Percentiles rank a stretch among this genome's conserved stretches.
Conservation (phyloP, 1,140 invertebrate genomes). For the Pogonomyrmex barbatus region DNA sequence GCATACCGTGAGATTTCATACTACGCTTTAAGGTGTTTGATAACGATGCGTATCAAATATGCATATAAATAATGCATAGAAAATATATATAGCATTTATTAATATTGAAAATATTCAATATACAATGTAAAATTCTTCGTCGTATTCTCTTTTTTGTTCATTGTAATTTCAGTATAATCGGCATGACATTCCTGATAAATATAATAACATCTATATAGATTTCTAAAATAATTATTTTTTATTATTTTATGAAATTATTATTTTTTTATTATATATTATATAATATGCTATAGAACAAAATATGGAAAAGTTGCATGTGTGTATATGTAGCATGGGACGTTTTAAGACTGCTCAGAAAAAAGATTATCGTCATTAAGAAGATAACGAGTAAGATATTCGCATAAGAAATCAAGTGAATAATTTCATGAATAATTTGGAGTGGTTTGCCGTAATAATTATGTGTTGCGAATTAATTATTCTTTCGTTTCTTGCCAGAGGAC, state of each 20-base stretch:
- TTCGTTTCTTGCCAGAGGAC: constrained; percentile 56
- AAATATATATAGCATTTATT: neutral
- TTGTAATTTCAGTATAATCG: neutral
- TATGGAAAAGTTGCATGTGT: neutral
- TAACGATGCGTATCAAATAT: neutral
- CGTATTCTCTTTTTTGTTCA: neutral
- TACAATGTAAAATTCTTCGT: neutral
- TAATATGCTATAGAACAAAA: neutral
- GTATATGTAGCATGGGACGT: neutral
- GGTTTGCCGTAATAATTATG: constrained; percentile 24
- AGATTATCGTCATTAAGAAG: neutral
- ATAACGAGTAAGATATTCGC: neutral
- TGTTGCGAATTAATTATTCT: constrained; percentile 38
- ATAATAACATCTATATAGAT: neutral
- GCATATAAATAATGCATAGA: neutral
- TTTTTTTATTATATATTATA: neutral
- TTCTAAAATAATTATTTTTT: neutral
- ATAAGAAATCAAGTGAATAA: constrained; percentile 8
- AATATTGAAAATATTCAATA: neutral
- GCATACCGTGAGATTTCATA: neutral
- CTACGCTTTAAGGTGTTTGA: constrained; percentile 17
- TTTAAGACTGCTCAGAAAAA: constrained; percentile 16
- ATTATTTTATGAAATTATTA: neutral
- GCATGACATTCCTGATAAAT: neutral
- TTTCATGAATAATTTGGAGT: constrained; percentile 29